Percentiles rank a stretch among this genome's conserved stretches.
Evolutionary conservation across 2,113 vertebrate genomes (phyloP).

Genomic region (Mastomys coucha): DNA sequence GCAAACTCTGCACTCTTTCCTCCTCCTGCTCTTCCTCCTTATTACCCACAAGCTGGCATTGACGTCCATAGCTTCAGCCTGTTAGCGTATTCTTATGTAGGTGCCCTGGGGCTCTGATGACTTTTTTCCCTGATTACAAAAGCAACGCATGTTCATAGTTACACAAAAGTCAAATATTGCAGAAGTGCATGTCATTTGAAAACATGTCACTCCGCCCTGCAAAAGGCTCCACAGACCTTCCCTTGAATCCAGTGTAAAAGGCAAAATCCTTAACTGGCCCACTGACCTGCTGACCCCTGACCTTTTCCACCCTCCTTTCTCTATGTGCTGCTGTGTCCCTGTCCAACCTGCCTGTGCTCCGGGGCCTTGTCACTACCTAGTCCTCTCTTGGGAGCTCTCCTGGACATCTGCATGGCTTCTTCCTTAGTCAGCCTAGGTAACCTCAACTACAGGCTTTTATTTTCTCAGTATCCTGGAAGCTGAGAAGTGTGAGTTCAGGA

Average conservation of each 20-base stretch:
- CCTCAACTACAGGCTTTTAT: neutral
- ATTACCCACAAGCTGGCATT: neutral
- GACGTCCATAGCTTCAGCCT: neutral
- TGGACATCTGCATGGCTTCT: neutral
- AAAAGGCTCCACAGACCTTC: neutral
- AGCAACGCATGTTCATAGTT: constrained; percentile 60
- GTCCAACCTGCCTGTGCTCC: neutral
- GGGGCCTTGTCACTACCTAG: neutral
- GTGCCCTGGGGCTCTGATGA: neutral
- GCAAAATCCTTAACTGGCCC: neutral
- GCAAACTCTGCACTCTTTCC: neutral
- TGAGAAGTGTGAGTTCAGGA: neutral
- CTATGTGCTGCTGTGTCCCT: too few relatives aligned
- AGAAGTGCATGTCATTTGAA: constrained; percentile 62
- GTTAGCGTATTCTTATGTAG: constrained; percentile 12
- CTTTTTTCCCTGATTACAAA: constrained; percentile 63
- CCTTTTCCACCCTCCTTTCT: neutral
- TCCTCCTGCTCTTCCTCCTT: neutral
- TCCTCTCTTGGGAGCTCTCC: neutral
- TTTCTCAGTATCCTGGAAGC: neutral
- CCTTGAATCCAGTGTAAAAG: constrained; percentile 13
- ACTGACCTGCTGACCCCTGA: neutral
- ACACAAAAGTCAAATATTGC: constrained; percentile 65
- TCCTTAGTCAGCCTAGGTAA: neutral
- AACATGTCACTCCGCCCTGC: neutral